Evolutionary conservation across 1,140 invertebrate species (phyloP), one percentile per base, ranked within the genome.

Genomic region (Macrosteles quadrilineatus): DNA sequence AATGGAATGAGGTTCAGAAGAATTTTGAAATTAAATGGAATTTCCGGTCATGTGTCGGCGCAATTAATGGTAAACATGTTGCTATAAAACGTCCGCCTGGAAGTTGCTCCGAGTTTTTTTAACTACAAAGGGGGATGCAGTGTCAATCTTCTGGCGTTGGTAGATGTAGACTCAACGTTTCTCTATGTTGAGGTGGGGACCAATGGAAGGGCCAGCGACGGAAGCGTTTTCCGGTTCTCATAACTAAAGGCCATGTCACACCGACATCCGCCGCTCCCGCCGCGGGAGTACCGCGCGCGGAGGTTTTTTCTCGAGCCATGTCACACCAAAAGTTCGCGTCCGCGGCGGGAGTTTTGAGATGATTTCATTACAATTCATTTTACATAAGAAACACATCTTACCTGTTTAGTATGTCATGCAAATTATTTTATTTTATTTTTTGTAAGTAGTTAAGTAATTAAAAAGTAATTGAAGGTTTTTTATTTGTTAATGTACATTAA

Each of bases 41-140:
- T n/a, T n/a, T n/a, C n/a, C n/a, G n/a, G n/a, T n/a, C n/a, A n/a
- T 80, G 76, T 72, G 45, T 79, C 9, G 81, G 80, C 0, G 75
- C 81, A 25, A 69, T 83, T 3, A 82, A 84, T 75, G 81, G 83
- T 3, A 85, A 84, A 67, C 82, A 82, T 67, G 40, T 82, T 9
- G 25, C 59, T 21, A 78, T 82, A 36, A 59, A 69, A 50, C 40
- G 21, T 25, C 75, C 77, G 12, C 25, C 66, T 57, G 73, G 74
- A 21, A 71, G 73, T 59, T 78, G 80, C n/a, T 74, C 74, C 4
- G 43, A 71, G 1, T 83, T 69, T 74, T n/a, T 79, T 72, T 45
- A 83, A 81, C 68, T 81, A 82, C 65, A 83, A 83, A 73, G 69
- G 73, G 0, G 76, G 67, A 67, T 80, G 76, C 63, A 80, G 78